Base-by-base conservation (phyloP, 2,113 vertebrate species). In the Channa argus region DNA sequence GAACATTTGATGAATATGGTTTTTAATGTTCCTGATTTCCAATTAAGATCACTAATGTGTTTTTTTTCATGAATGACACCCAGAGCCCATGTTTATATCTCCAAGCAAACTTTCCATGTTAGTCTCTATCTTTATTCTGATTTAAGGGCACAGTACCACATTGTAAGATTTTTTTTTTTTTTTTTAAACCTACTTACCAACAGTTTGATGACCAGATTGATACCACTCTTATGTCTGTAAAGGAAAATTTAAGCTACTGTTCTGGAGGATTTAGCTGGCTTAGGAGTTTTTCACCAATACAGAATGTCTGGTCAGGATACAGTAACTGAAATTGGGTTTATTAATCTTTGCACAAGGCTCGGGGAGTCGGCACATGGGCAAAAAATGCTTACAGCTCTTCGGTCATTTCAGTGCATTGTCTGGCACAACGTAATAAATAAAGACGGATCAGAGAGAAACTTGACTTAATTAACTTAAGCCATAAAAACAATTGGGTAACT, bases 11-110 rank as follows among this genome's bases (percentile, higher is more conserved):
- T 73, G 8, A 43, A 63, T 75, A 63, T 13, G 15, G 2, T 39
- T 69, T 67, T 58, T 53, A 43, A 63, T 38, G 39, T 77, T 15
- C 60, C 60, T 68, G 44, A 68, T 75, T 69, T 60, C 37, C 50
- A 70, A 2, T 79, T 65, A 75, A 3, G 5, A 79, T 51, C 5
- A 34, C 11, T 66, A 14, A 56, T 60, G 43, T 38, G 13, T 50
- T 15, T 33, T 5, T 41, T 9, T 12, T 43, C 51, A 51, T 56
- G 14, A 61, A 43, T 59, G 34, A 37, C 15, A 44, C 4, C 3
- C 14, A 12, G 13, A 15, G 71, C 1, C 50, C 38, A 37, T 12
- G n/a, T 53, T 53, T 72, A 49, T 37, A 24, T 44, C 41, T 14
- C 9, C 9, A 3, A 45, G 55, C 11, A 37, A 43, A 51, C 33